Evolutionary conservation across 2,113 vertebrate genomes (phyloP), one percentile per base, ranked within the genome.

Genomic region (Sylvietta virens): DNA sequence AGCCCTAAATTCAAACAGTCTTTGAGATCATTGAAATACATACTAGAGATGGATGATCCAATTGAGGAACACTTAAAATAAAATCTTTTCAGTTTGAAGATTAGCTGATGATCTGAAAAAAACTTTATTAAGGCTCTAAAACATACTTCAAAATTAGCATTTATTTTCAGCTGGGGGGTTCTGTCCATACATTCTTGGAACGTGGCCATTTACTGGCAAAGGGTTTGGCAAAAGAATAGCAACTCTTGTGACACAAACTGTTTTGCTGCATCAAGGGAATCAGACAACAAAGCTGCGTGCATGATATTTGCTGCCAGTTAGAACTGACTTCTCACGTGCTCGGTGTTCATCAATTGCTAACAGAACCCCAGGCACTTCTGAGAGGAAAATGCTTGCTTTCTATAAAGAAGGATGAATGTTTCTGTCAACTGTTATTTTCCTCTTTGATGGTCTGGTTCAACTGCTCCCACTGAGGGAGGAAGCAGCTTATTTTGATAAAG

Each of bases 251-350:
- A 77, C 47, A 92, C 39, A 64, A 66, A 26, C 22, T 51, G 11
- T 83, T 94, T 57, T 93, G 90, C 67, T 73, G 54, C 39, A 62
- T 93, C 74, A 88, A 81, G 85, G 40, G 94, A 90, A 90, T 85
- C 39, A 77, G 71, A 47, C 37, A 93, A 88, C 58, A 77, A 24
- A 82, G 67, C 27, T 44, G 54, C 92, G 39, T 1, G 1, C 39
- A 13, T 57, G 54, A 60, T 48, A 86, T 95, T 80, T 73, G 31
- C 42, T 78, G 74, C 24, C 2, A 3, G n/a, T 56, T 86, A 31
- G 47, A 82, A 58, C 23, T 13, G 30, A 62, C 39, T 76, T 26
- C 35, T 84, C 3, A 3, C 4, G 33, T 61, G 31, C 9, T 71
- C 13, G 10, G 8, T 48, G 60, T n/a, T 91, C 60, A 84, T 60